Base-by-base conservation (phyloP, 2,888 invertebrate genomes). In the Chirona hameri region DNA sequence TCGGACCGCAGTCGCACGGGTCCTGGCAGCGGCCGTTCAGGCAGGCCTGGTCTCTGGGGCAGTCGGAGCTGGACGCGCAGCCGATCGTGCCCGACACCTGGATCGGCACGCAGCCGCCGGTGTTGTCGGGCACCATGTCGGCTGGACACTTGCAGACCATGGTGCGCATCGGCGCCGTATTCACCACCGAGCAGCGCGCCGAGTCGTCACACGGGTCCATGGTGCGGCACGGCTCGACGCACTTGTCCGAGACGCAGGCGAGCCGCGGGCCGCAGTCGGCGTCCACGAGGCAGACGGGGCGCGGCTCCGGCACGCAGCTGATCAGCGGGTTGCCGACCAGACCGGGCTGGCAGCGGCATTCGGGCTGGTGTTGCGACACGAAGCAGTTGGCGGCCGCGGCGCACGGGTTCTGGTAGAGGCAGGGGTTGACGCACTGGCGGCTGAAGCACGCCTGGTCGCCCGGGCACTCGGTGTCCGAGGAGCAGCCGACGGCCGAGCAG, bases 1-100 rank as follows among this genome's bases (percentile, higher is more conserved):
- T 91, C 12, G 90, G 89, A n/a, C 94, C 94, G 87, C 96, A 96
- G 82, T 93, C 91, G 88, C 96, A 97, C 14, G 96, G 96, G 89
- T 94, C 93, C 86, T 92, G 92, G 87, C 97, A 97, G 83, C 91
- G 91, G 86, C 93, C 93, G 85, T 92, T 92, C 84, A 91, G 90
- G 86, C 97, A 97, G 15, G 95, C 93, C 85, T 95, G 89, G 88
- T 93, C 93, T 84, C 92, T 91, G 0, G 94, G 91, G 86, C 96
- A 96, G 85, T 96, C 95, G 10, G 91, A 90, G 86, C 96, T 93
- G 4, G 87, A 88, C 7, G 91, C 90, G 87, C 96, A 96, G 88
- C 96, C 94, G 14, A 88, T 87, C 87, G 27, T 29, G 79, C 52
- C 79, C 12, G 48, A 10, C 55, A 81, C 82, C 48, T 52, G 79